phyloP scores from a whole-genome alignment of 2,888 invertebrate genomes.

The Trissonchulus sp. region DNA sequence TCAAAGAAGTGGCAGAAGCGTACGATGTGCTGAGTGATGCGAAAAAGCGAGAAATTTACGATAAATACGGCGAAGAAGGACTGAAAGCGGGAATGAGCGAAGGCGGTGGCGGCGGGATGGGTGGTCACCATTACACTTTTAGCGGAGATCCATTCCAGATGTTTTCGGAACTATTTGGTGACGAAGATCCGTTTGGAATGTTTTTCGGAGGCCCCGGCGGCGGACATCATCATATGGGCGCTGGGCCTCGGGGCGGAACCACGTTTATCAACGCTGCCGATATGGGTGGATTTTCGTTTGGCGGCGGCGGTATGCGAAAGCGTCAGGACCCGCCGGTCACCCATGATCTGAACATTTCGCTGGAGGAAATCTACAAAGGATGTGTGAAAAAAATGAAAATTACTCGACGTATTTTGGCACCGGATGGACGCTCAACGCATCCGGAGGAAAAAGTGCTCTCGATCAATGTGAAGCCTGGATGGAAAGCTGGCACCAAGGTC shows the following conservation, averaged over 20 bases:
- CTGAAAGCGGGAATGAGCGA: slow-evolving; percentile 64
- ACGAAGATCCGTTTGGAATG: slow-evolving; percentile 83
- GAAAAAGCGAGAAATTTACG: slow-evolving; percentile 81
- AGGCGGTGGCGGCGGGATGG: slow-evolving; percentile 33
- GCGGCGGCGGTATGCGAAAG: too few species aligned
- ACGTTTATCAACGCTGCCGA: too few species aligned
- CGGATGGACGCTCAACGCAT: slow-evolving; percentile 65
- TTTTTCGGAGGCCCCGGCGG: slow-evolving; percentile 68
- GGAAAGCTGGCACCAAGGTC: slow-evolving; percentile 59
- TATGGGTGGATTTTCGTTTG: slow-evolving; percentile 33
- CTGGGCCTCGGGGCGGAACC: too few species aligned
- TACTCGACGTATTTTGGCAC: slow-evolving; percentile 62
- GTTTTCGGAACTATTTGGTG: slow-evolving; percentile 94
- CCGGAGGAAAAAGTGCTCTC: slow-evolving; percentile 71
- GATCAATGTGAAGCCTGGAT: slow-evolving; percentile 58
- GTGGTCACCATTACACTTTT: slow-evolving; percentile 72
- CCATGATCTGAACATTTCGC: slow-evolving; percentile 67
- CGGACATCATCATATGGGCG: too few species aligned
- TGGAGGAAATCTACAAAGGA: slow-evolving; percentile 58
- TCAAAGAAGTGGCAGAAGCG: too few species aligned
- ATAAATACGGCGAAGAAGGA: slow-evolving; percentile 84
- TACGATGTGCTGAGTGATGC: slow-evolving; percentile 94
- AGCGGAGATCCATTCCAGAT: slow-evolving; percentile 93
- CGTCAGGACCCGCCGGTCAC: slow-evolving; percentile 86
- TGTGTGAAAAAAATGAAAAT: slow-evolving; percentile 99